These are phyloP conservation scores for Dynastes hyllus DNA, from an alignment of 2,888 invertebrate species.

Conservation along the genomic window DNA sequence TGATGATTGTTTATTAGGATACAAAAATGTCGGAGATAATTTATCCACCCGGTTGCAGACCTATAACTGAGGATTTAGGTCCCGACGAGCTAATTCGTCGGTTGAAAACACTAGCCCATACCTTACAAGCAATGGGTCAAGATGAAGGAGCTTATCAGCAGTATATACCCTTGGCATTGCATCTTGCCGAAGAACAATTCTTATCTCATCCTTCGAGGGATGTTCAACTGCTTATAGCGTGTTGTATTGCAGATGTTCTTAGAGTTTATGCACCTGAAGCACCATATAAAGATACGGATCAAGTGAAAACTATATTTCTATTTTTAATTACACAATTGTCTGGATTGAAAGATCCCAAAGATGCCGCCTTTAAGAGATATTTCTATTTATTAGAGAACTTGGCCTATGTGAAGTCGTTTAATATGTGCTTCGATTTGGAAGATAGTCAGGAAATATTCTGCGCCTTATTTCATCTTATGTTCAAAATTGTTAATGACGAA, in stretches of 20 bases:
- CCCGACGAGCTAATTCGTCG: slow-evolving; percentile 96
- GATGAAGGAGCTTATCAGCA: slow-evolving; percentile 96
- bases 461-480: slow-evolving; percentile 93
- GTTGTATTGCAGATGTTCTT: slow-evolving; percentile 97
- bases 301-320: slow-evolving; percentile 93
- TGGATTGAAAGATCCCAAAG: slow-evolving; percentile 96
- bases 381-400: slow-evolving; percentile 97
- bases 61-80: slow-evolving; percentile 94
- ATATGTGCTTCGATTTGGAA: slow-evolving; percentile 98
- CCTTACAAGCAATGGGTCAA: slow-evolving; percentile 96
- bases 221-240: slow-evolving; percentile 95
- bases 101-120: slow-evolving; percentile 94
- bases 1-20: slow-evolving; percentile 50
- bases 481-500: slow-evolving; percentile 96
- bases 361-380: slow-evolving; percentile 97
- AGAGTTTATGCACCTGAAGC: slow-evolving; percentile 98
- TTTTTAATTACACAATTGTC: slow-evolving; percentile 95
- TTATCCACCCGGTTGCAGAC: slow-evolving; percentile 96
- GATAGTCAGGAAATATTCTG: slow-evolving; percentile 98
- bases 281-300: slow-evolving; percentile 96
- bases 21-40: slow-evolving; percentile 85
- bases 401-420: slow-evolving; percentile 98
- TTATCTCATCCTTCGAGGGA: slow-evolving; percentile 92
- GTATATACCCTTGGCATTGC: slow-evolving; percentile 92
- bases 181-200: slow-evolving; percentile 94